phyloP scores from a whole-genome alignment of 2,888 invertebrate genomes.

The Drosophila prostipennis region DNA sequence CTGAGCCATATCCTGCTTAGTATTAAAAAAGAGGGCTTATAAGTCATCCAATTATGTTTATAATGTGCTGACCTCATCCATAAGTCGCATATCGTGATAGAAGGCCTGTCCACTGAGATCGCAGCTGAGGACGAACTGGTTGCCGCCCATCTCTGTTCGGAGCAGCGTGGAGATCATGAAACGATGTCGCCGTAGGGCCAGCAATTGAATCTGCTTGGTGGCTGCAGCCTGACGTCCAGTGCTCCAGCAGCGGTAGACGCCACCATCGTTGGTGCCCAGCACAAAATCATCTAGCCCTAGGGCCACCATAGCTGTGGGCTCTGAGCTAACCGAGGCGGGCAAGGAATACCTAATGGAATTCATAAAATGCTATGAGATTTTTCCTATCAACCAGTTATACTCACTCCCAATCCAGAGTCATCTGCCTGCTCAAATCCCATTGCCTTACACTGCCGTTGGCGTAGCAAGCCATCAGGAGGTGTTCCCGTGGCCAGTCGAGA shows the following conservation, averaged over 20 bases:
- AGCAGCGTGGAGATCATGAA: conserved; percentile 79
- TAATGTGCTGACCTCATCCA: conserved; percentile 66
- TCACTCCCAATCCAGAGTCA: conserved; percentile 76
- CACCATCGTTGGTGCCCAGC: conserved; percentile 81
- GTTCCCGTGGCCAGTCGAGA: conserved; percentile 80
- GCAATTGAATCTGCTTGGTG: conserved; percentile 65
- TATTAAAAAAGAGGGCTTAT: background rate
- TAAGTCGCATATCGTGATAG: conserved; percentile 77
- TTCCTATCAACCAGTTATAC: conserved; percentile 3
- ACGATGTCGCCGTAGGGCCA: conserved; percentile 75
- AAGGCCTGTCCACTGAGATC: conserved; percentile 83
- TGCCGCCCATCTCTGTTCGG: conserved; percentile 65
- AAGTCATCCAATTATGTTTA: background rate
- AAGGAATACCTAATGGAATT: conserved; percentile 46
- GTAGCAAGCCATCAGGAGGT: conserved; percentile 79
- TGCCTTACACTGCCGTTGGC: conserved; percentile 79
- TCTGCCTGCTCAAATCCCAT: conserved; percentile 75
- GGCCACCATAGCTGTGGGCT: conserved; percentile 73
- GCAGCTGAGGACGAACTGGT: conserved; percentile 79
- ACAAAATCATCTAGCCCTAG: conserved; percentile 76
- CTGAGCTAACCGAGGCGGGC: conserved; percentile 47
- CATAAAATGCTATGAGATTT: background rate
- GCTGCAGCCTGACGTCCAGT: conserved; percentile 45
- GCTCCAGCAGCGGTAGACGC: conserved; percentile 78
- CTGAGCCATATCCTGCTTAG: conserved; percentile 71